phyloP scores from a whole-genome alignment of 1,140 invertebrate genomes.

The Holotrichia oblita region DNA sequence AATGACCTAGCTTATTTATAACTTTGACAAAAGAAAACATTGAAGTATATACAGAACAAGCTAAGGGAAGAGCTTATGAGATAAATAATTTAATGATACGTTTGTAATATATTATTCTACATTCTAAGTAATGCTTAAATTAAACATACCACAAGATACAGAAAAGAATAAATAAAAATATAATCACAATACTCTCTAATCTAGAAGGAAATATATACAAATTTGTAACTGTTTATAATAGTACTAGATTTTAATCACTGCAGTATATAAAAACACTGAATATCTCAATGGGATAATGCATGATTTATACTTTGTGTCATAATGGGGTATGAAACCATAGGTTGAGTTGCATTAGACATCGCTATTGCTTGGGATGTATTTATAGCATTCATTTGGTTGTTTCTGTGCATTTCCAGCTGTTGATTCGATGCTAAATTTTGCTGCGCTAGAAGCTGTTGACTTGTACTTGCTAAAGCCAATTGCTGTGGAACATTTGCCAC shows the following conservation, averaged over 20 bases:
- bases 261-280: slow-evolving; percentile 20
- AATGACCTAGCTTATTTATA: neutral
- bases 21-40: neutral
- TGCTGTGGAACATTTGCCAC: slow-evolving; percentile 51
- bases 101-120: slow-evolving; percentile 35
- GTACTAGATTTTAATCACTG: neutral
- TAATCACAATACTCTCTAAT: slow-evolving; percentile 38
- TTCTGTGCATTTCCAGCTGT: slow-evolving; percentile 58
- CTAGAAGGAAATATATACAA: slow-evolving; percentile 19
- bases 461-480: slow-evolving; percentile 52
- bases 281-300: slow-evolving; percentile 51
- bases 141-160: slow-evolving; percentile 1
- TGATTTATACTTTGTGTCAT: slow-evolving; percentile 68
- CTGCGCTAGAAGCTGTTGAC: slow-evolving; percentile 55
- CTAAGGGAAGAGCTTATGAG: neutral
- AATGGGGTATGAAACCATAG: slow-evolving; percentile 77
- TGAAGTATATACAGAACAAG: neutral
- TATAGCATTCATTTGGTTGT: slow-evolving; percentile 57
- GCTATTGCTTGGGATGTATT: slow-evolving; percentile 63
- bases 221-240: neutral
- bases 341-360: slow-evolving; percentile 67
- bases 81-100: slow-evolving; percentile 37
- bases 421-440: slow-evolving; percentile 58
- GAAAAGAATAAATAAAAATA: slow-evolving; percentile 34
- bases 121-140: slow-evolving; percentile 14